These are phyloP conservation scores for Danionella cerebrum DNA, from an alignment of 2,113 vertebrate species.

Conservation along the genomic window DNA sequence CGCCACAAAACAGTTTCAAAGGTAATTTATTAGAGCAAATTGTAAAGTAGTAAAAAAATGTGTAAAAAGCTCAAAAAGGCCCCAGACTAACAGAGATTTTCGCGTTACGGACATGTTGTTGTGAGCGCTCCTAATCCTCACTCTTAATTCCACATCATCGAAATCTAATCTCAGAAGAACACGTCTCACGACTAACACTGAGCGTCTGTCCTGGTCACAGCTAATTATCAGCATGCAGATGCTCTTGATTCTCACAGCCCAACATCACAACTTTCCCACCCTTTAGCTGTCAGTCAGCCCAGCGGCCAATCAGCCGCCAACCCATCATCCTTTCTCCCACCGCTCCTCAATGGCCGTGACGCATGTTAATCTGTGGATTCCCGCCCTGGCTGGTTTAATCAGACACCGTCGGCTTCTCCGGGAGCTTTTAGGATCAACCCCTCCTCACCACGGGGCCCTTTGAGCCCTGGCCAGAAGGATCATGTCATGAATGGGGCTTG, in stretches of 20 bases:
- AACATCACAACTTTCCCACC: conserved; percentile 38
- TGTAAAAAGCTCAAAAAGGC: too few relatives aligned
- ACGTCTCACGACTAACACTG: too few relatives aligned
- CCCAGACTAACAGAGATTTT: too few relatives aligned
- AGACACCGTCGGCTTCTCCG: conserved; percentile 29
- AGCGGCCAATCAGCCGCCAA: conserved; percentile 56
- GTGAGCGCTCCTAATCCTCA: too few relatives aligned
- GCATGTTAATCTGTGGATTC: conserved; percentile 39
- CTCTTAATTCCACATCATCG: too few relatives aligned
- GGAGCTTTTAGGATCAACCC: conserved; percentile 32
- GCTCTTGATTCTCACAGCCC: conserved; percentile 61
- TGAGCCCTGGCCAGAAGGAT: conserved; percentile 33
- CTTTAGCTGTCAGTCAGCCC: conserved; percentile 63
- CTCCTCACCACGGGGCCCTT: conserved; percentile 24
- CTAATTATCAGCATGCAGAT: conserved; percentile 35
- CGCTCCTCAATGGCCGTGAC: conserved; percentile 34
- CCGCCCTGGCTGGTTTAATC: conserved; percentile 43
- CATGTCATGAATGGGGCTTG: conserved; percentile 50
- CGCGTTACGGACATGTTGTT: too few relatives aligned
- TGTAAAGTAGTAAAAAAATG: too few relatives aligned
- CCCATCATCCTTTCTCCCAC: conserved; percentile 41
- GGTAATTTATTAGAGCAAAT: too few relatives aligned
- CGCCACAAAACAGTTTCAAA: too few relatives aligned
- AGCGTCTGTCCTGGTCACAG: background rate
- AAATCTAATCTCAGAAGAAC: too few relatives aligned